These are phyloP conservation scores for Petrocephalus microphthalmus DNA, from an alignment of 2,113 vertebrate species.

Conservation along the genomic window DNA sequence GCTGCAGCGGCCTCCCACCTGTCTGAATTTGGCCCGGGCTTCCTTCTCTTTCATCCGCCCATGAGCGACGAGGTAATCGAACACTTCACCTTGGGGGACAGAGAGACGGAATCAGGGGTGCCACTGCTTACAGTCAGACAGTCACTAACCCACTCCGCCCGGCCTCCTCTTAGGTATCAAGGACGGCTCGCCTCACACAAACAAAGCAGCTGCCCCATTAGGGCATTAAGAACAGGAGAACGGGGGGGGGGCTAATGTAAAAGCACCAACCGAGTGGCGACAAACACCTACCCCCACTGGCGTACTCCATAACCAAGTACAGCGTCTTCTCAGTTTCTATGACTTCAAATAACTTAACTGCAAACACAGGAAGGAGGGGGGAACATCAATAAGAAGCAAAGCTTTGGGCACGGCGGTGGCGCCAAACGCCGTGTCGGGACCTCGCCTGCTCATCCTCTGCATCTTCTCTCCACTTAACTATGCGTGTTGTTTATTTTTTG, in stretches of 20 bases:
- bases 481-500: background rate
- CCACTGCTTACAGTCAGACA: background rate
- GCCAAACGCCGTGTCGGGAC: background rate
- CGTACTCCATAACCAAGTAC: constrained; percentile 91
- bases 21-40: constrained; percentile 89
- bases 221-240: background rate
- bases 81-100: constrained; percentile 72
- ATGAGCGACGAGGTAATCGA: constrained; percentile 88
- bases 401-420: background rate
- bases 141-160: background rate
- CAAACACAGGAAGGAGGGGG: constrained; percentile 22
- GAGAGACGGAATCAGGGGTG: background rate
- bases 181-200: background rate
- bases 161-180: background rate
- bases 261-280: background rate
- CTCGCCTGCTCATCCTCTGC: background rate
- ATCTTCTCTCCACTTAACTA: background rate
- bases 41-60: constrained; percentile 97
- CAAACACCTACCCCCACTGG: constrained; percentile 75
- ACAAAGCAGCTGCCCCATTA: background rate
- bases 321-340: constrained; percentile 92
- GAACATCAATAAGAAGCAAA: background rate
- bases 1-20: constrained; percentile 59
- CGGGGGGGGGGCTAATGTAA: background rate
- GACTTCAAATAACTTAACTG: constrained; percentile 93